Base-by-base conservation (phyloP, 2,113 vertebrate species). In the Danio rerio region DNA sequence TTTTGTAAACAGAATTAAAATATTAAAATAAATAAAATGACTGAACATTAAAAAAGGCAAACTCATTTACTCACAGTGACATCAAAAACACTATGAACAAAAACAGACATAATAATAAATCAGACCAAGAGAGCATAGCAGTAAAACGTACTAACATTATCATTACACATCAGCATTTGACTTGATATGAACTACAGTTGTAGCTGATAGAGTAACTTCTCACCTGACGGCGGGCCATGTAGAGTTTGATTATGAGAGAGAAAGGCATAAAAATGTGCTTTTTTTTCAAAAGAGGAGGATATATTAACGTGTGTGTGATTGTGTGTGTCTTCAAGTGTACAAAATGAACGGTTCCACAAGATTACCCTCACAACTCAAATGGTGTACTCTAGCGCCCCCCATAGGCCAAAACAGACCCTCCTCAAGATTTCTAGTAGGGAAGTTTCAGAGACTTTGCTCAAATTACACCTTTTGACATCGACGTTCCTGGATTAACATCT, bases 241-340 rank as follows among this genome's bases (percentile, higher is more conserved):
- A 75, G 66, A 65, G 31, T 61, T 59, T 59, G 77, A 69, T 71
- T 56, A 59, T 74, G 75, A 79, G 45, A 79, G 7, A 11, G 55
- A 9, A 82, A 78, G 42, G 59, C 43, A 74, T 16, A 50, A 50
- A 50, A 47, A 31, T 31, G 31, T 0, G 43, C n/a, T 7, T 69
- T 69, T 69, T 69, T 47, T 7, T 0, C 31, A 31, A 55, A 56
- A 45, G 42, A 31, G 40, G 20, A 73, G 65, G 69, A 56, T 82
- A 81, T 85, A 85, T 59, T 81, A 84, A 78, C 61, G 85, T 81
- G 81, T 80, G 81, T 52, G 70, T 86, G 83, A 76, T 65, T 31
- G 3, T 88, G 78, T 76, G 62, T 81, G 61, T 75, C 66, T 81
- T 88, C 50, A 86, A 87, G 86, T 86, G 85, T 88, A 89, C 81